phyloP scores from a whole-genome alignment of 2,113 vertebrate genomes.

The Mastomys natalensis region DNA sequence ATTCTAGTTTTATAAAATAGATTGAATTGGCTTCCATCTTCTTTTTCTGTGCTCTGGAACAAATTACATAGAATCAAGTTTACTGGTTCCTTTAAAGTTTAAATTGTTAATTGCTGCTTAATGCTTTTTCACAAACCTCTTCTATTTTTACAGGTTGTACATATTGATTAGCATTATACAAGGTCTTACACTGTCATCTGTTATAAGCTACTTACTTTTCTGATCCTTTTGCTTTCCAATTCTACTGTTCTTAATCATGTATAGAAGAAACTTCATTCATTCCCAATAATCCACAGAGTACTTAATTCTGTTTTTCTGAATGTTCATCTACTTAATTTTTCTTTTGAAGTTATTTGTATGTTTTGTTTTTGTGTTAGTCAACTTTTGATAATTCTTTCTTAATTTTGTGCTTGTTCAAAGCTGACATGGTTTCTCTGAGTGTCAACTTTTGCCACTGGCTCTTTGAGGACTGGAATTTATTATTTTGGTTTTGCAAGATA shows the following conservation, averaged over 20 bases:
- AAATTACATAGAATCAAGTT: slow-evolving; percentile 72
- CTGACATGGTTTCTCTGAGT: neutral
- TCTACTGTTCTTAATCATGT: slow-evolving; percentile 41
- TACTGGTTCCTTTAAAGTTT: slow-evolving; percentile 74
- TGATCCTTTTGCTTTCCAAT: neutral
- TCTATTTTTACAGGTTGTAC: slow-evolving; percentile 51
- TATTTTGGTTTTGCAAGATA: slow-evolving; percentile 61
- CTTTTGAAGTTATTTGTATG: slow-evolving; percentile 39
- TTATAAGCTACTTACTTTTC: slow-evolving; percentile 30
- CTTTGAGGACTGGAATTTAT: slow-evolving; percentile 8
- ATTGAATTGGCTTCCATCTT: slow-evolving; percentile 56
- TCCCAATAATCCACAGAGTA: neutral
- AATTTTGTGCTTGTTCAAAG: slow-evolving; percentile 7
- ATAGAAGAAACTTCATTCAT: slow-evolving; percentile 18
- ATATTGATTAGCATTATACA: neutral
- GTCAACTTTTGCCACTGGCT: slow-evolving; percentile 10
- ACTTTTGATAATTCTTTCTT: slow-evolving; percentile 51
- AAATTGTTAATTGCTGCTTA: neutral
- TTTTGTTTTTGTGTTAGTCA: slow-evolving; percentile 17
- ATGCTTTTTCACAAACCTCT: slow-evolving; percentile 49
- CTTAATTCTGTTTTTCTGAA: slow-evolving; percentile 37
- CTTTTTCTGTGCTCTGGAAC: slow-evolving; percentile 65
- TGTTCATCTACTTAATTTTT: slow-evolving; percentile 44
- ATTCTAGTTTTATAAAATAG: slow-evolving; percentile 60
- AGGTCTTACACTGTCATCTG: neutral